phyloP scores from a whole-genome alignment of 2,797 vertebrate genomes.

The Platalea minor region DNA sequence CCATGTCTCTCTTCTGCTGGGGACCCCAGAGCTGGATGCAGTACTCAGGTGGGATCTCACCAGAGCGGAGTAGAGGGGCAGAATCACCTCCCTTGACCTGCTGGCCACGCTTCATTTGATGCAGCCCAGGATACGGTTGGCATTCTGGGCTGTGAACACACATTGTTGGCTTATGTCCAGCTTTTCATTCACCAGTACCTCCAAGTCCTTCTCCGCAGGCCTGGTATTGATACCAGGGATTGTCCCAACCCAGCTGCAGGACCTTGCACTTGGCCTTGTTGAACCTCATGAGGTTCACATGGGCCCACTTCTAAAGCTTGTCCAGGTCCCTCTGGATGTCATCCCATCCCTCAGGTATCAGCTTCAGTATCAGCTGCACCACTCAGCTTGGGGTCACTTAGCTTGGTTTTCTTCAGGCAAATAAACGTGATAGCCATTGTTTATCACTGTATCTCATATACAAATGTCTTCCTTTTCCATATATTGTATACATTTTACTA shows the following conservation, averaged over 20 bases:
- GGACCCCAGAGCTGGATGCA: neutral
- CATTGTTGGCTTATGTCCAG: rapidly evolving
- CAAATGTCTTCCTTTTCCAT: neutral
- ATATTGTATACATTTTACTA: neutral
- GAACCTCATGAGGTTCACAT: neutral
- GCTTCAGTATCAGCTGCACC: rapidly evolving
- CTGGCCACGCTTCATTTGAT: neutral
- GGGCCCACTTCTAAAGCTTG: neutral
- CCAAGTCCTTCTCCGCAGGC: rapidly evolving
- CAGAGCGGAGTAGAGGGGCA: neutral
- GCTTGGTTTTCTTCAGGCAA: neutral
- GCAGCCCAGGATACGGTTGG: too few relatives aligned
- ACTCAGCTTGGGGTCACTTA: neutral
- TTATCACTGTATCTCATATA: neutral
- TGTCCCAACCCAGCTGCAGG: neutral
- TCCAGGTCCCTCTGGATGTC: neutral
- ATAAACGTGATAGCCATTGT: neutral
- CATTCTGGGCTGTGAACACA: rapidly evolving
- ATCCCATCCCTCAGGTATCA: rapidly evolving
- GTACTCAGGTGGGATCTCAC: neutral
- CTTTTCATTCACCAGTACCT: neutral
- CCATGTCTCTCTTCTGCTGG: neutral
- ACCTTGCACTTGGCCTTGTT: neutral
- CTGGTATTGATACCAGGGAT: rapidly evolving
- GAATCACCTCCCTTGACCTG: neutral